These are phyloP conservation scores for Paedocypris micromegethes DNA, from an alignment of 2,797 vertebrate species.

Conservation along the genomic window DNA sequence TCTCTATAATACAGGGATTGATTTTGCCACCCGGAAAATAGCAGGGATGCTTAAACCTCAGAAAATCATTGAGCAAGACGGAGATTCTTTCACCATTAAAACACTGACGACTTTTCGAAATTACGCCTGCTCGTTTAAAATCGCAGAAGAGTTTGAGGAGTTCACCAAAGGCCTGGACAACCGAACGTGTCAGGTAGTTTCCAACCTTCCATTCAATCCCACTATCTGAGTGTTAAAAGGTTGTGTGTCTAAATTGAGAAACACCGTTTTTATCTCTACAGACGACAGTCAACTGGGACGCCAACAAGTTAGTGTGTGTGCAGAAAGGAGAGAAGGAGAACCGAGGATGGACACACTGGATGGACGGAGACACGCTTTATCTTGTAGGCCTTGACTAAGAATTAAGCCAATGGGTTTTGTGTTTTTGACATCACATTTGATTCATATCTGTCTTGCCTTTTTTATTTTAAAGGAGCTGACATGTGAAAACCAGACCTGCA, in stretches of 20 bases:
- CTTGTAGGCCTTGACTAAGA: slow-evolving; percentile 66
- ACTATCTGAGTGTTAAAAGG: neutral
- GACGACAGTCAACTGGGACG: slow-evolving; percentile 79
- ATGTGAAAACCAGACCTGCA: slow-evolving; percentile 65
- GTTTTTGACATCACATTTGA: neutral
- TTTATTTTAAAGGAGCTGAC: slow-evolving; percentile 58
- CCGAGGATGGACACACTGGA: slow-evolving; percentile 86
- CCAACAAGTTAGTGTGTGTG: slow-evolving; percentile 76
- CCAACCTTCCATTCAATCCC: neutral
- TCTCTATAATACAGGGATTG: slow-evolving; percentile 65
- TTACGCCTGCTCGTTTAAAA: slow-evolving; percentile 69
- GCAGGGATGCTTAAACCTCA: slow-evolving; percentile 81
- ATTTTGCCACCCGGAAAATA: slow-evolving; percentile 81
- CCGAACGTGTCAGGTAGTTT: slow-evolving; percentile 74
- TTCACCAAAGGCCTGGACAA: slow-evolving; percentile 83
- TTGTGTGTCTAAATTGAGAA: neutral
- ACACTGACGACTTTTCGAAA: slow-evolving; percentile 74
- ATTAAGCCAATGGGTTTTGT: neutral
- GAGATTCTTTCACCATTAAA: slow-evolving; percentile 72
- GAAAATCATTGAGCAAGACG: slow-evolving; percentile 82
- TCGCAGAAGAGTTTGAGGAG: slow-evolving; percentile 80
- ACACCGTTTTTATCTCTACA: slow-evolving; percentile 45
- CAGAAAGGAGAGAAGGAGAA: slow-evolving; percentile 82
- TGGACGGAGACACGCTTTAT: slow-evolving; percentile 76
- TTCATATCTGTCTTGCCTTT: neutral